These are phyloP conservation scores for Epizoanthus scotinus DNA, from an alignment of 92 coral and sea anemone genomes.

Conservation along the genomic window DNA sequence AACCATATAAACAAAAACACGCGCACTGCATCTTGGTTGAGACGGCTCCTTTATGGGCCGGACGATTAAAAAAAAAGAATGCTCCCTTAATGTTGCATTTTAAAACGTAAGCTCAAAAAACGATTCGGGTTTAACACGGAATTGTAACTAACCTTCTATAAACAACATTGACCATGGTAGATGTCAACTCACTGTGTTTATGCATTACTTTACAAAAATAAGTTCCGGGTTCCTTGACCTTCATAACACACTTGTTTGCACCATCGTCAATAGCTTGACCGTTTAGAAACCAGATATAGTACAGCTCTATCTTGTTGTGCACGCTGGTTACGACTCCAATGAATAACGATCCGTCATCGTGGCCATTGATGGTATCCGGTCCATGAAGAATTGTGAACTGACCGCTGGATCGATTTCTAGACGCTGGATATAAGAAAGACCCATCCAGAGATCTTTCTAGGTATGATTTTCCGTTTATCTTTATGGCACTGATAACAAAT, in stretches of 20 bases:
- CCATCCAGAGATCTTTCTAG: constrained; percentile 9
- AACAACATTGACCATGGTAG: not conserved
- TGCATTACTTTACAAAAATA: not conserved
- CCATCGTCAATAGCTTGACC: not conserved
- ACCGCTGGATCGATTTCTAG: too few relatives aligned
- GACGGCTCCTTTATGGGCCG: too few relatives aligned
- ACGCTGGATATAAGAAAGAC: too few relatives aligned
- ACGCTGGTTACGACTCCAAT: not conserved
- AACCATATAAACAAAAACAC: too few relatives aligned
- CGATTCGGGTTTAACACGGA: too few relatives aligned
- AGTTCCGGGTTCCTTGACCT: not conserved
- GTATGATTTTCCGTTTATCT: constrained; percentile 10
- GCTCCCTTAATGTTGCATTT: too few relatives aligned
- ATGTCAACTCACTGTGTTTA: not conserved
- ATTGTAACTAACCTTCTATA: too few relatives aligned
- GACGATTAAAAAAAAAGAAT: too few relatives aligned
- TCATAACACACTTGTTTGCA: not conserved
- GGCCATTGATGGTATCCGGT: constrained; percentile 9
- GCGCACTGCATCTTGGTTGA: too few relatives aligned
- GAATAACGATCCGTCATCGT: not conserved
- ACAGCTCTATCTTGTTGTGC: constrained; percentile 2
- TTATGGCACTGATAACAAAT: constrained; percentile 19
- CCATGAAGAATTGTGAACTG: constrained; percentile 11
- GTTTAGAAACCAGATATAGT: not conserved
- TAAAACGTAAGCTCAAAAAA: too few relatives aligned